These are phyloP conservation scores for Vesta saturnalis DNA, from an alignment of 2,888 invertebrate genomes.

Conservation along the genomic window DNA sequence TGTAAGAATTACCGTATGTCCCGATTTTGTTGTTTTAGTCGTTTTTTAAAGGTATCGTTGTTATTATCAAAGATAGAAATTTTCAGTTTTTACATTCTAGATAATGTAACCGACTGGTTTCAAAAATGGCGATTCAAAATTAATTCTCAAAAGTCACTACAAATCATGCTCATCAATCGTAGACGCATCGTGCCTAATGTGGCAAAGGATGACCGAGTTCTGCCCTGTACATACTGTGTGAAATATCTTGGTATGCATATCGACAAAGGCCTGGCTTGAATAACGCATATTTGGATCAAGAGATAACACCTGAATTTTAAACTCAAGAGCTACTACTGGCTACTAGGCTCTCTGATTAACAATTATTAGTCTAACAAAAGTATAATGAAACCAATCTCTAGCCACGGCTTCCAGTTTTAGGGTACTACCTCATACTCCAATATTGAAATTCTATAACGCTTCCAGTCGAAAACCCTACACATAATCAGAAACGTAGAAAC, in stretches of 20 bases:
- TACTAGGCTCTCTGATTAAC: constrained; percentile 27
- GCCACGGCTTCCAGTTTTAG: constrained; percentile 39
- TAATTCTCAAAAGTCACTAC: constrained; percentile 9
- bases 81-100: too few species aligned
- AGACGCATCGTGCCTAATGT: constrained; percentile 16
- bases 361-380: constrained; percentile 32
- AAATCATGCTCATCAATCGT: too few species aligned
- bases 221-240: too few species aligned
- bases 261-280: constrained; percentile 28
- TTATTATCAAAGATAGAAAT: too few species aligned
- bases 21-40: too few species aligned
- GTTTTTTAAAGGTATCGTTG: too few species aligned
- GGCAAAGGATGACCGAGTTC: neutral
- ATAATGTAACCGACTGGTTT: too few species aligned
- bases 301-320: too few species aligned
- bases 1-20: too few species aligned
- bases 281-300: constrained; percentile 30
- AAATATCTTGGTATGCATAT: constrained; percentile 28
- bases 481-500: constrained; percentile 27
- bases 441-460: constrained; percentile 28
- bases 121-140: constrained; percentile 36
- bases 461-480: too few species aligned
- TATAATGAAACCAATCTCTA: constrained; percentile 34
- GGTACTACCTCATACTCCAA: constrained; percentile 35
- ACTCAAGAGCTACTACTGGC: too few species aligned